Evolutionary conservation across 2,797 vertebrate species (phyloP).

Genomic region (Syngnathus rostellatus): DNA sequence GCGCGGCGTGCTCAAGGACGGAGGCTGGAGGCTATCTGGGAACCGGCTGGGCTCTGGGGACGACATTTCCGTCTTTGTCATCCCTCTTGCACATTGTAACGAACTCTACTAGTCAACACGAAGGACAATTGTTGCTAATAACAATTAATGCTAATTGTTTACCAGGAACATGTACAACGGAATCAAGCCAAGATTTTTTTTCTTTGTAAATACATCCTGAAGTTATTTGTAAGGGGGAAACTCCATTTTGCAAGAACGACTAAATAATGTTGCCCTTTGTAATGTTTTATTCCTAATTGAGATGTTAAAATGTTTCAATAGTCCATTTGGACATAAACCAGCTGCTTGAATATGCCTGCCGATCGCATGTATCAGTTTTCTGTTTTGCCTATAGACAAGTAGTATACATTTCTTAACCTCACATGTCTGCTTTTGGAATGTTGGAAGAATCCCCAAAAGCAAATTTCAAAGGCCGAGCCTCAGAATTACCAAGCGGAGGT

Average conservation of each 20-base stretch:
- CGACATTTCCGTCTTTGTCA: constrained; percentile 96
- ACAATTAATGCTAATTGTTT: background rate
- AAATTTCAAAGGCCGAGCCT: too few relatives aligned
- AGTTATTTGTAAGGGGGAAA: background rate
- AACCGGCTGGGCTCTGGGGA: constrained; percentile 93
- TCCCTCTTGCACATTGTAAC: constrained; percentile 85
- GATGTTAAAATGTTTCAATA: too few relatives aligned
- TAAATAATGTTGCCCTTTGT: background rate
- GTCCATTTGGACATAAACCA: too few relatives aligned
- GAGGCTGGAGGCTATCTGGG: constrained; percentile 92
- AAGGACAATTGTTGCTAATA: background rate
- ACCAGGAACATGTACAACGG: background rate
- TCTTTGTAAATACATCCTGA: background rate
- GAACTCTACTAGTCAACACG: constrained; percentile 64
- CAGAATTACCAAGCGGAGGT: too few relatives aligned
- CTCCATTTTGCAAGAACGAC: background rate
- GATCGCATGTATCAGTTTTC: too few relatives aligned
- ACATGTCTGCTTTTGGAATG: too few relatives aligned
- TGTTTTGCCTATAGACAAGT: too few relatives aligned
- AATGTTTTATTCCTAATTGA: too few relatives aligned
- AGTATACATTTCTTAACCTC: too few relatives aligned
- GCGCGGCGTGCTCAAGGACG: constrained; percentile 86
- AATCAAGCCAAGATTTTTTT: background rate
- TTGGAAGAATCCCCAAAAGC: too few relatives aligned
- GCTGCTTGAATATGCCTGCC: too few relatives aligned